A percentile compares a stretch with the other conserved stretches of the same genome.
Conservation (phyloP, 1,140 invertebrate species). For the Acromyrmex echinatior region DNA sequence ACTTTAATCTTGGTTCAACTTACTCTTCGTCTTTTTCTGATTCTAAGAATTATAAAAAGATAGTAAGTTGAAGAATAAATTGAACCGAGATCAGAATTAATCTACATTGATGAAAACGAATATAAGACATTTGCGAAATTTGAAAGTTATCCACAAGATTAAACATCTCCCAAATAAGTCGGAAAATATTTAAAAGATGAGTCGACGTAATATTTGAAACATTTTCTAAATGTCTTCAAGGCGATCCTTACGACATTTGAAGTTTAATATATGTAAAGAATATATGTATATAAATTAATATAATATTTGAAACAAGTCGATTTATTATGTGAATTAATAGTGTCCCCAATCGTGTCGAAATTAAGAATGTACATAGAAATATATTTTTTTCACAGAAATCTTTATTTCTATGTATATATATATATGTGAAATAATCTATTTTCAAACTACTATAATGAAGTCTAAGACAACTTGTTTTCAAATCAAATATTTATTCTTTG, state of each 20-base stretch:
- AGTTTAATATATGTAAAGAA: not conserved
- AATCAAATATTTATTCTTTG: not conserved
- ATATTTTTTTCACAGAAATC: not conserved
- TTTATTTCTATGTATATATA: too few species aligned
- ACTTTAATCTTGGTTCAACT: too few species aligned
- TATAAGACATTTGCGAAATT: not conserved
- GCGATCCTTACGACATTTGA: not conserved
- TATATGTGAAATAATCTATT: too few species aligned
- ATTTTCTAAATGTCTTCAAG: not conserved
- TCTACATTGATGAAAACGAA: too few species aligned
- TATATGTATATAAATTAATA: not conserved
- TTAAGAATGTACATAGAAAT: not conserved
- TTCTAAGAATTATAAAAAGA: too few species aligned
- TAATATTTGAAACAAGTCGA: not conserved
- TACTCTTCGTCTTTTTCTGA: too few species aligned
- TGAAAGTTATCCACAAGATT: not conserved
- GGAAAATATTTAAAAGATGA: not conserved
- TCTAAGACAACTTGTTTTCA: not conserved
- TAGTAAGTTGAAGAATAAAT: too few species aligned
- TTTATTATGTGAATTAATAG: not conserved
- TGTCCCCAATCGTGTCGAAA: not conserved
- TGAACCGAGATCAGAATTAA: too few species aligned
- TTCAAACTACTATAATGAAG: not conserved
- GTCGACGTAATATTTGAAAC: not conserved
- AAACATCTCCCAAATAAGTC: not conserved